A percentile compares a stretch with the other conserved stretches of the same genome.
phyloP scores from a whole-genome alignment of 2,797 vertebrate species.

The Diglossa cyanea region DNA sequence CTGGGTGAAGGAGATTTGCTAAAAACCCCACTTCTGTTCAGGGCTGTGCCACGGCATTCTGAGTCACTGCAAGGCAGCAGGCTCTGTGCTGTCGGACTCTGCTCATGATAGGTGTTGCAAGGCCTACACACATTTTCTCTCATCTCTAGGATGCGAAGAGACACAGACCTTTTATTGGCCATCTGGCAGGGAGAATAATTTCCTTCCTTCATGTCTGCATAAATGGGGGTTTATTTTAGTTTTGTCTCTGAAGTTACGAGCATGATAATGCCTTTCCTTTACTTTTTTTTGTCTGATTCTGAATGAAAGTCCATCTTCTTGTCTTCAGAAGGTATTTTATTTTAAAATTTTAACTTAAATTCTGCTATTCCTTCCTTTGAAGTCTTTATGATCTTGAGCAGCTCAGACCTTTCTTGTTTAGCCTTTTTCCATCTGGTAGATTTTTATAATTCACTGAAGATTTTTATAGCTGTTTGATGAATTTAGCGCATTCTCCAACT shows the following conservation, averaged over 20 bases:
- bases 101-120: not conserved
- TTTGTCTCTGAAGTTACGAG: not conserved
- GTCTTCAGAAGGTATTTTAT: conserved; percentile 6
- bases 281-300: not conserved
- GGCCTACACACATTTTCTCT: not conserved
- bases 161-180: not conserved
- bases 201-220: not conserved
- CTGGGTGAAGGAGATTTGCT: not conserved
- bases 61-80: not conserved
- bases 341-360: conserved; percentile 1
- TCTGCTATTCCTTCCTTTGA: not conserved
- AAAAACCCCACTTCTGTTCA: fast-evolving
- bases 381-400: not conserved
- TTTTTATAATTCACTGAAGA: conserved; percentile 36
- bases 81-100: not conserved
- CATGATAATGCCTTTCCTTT: not conserved
- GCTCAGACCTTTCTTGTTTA: conserved; percentile 9
- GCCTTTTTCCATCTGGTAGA: conserved; percentile 14
- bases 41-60: fast-evolving
- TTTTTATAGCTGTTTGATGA: conserved; percentile 35
- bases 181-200: not conserved
- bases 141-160: not conserved
- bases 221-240: not conserved
- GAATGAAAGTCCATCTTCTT: not conserved
- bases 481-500: not conserved